These are phyloP conservation scores for Corella eumyota DNA, from an alignment of 23 tunicate genomes.

Conservation along the genomic window DNA sequence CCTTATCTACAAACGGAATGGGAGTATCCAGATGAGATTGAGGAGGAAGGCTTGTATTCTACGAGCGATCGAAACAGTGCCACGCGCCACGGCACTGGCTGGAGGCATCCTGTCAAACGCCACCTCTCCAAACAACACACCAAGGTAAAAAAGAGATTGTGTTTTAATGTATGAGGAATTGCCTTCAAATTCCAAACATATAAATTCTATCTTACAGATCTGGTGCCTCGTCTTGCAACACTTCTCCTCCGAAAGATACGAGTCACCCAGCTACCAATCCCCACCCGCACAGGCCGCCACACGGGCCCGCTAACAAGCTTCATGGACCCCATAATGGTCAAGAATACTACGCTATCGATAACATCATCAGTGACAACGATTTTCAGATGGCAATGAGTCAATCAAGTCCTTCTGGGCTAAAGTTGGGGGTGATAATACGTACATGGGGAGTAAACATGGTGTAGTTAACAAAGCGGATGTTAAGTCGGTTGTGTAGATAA, in stretches of 20 bases:
- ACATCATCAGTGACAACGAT: constrained; percentile 93
- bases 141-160: constrained; percentile 14
- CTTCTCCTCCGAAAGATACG: not conserved
- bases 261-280: not conserved
- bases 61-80: constrained; percentile 60
- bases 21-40: constrained; percentile 68
- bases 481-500: too few relatives aligned
- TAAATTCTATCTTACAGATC: too few relatives aligned
- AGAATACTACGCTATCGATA: constrained; percentile 98
- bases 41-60: constrained; percentile 85
- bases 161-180: too few relatives aligned
- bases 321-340: constrained; percentile 93
- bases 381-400: constrained; percentile 90
- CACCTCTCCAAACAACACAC: constrained; percentile 31
- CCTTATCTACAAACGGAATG: constrained; percentile 76
- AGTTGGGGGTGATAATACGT: constrained; percentile 91
- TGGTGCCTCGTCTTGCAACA: constrained; percentile 5
- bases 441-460: constrained; percentile 63
- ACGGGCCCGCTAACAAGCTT: constrained; percentile 75
- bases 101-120: constrained; percentile 5
- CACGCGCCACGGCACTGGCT: constrained; percentile 38
- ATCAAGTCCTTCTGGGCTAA: constrained; percentile 66
- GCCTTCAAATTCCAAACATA: too few relatives aligned
- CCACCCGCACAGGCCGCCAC: constrained; percentile 76
- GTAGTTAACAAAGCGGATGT: too few relatives aligned